Conservation (phyloP, 2,797 vertebrate species). For the Schizopygopsis pylzovi region DNA sequence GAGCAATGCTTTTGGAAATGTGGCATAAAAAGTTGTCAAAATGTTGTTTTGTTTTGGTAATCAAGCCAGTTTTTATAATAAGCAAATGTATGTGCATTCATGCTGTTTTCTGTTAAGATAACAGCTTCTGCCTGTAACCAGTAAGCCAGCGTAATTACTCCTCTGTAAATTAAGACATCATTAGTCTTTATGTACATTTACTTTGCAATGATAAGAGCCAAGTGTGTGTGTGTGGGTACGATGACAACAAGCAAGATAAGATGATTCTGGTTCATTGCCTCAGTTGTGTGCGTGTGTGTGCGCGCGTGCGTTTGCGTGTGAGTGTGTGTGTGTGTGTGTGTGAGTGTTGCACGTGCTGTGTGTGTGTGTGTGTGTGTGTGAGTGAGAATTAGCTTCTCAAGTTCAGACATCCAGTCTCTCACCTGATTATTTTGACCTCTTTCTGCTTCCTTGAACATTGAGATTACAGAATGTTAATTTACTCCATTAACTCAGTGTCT, state of each 20-base stretch:
- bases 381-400: background rate
- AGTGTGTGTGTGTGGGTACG: background rate
- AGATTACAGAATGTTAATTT: slow-evolving; percentile 35
- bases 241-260: background rate
- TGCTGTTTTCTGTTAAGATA: background rate
- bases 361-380: background rate
- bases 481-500: slow-evolving; percentile 10
- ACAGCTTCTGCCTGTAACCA: slow-evolving; percentile 1
- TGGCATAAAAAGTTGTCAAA: background rate
- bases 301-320: background rate
- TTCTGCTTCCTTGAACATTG: slow-evolving; percentile 18
- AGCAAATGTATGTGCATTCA: slow-evolving; percentile 5
- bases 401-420: background rate
- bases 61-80: slow-evolving; percentile 1
- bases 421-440: slow-evolving; percentile 42
- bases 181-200: background rate
- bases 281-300: background rate
- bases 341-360: background rate
- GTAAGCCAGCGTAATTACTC: background rate
- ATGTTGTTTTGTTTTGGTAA: slow-evolving; percentile 3
- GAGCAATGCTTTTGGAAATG: background rate
- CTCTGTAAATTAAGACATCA: slow-evolving; percentile 14
- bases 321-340: background rate
- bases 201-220: slow-evolving; percentile 9
- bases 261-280: background rate